Percentiles rank a stretch among this genome's conserved stretches.
Conservation (phyloP, 2,797 vertebrate genomes). For the Sebastes baramenuke region DNA sequence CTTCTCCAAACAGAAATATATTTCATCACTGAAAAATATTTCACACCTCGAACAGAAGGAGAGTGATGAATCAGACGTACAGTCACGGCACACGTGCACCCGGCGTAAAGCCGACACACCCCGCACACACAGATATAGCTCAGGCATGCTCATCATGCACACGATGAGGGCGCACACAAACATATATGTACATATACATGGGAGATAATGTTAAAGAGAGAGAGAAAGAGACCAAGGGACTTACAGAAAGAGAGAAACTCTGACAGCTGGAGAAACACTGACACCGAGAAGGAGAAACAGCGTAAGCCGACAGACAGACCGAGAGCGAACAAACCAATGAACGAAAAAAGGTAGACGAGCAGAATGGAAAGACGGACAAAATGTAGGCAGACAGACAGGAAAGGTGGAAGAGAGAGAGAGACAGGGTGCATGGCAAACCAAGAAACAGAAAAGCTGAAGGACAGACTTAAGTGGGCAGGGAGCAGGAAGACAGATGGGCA, state of each 20-base stretch:
- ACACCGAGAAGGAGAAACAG: slow-evolving; percentile 69
- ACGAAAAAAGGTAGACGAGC: slow-evolving; percentile 9
- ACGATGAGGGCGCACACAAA: neutral
- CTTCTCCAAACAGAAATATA: slow-evolving; percentile 50
- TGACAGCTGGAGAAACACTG: slow-evolving; percentile 83
- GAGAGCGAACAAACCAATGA: slow-evolving; percentile 37
- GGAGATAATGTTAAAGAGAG: slow-evolving; percentile 27
- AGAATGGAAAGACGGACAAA: slow-evolving; percentile 9
- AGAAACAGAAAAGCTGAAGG: neutral
- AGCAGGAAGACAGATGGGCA: slow-evolving; percentile 2
- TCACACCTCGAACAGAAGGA: slow-evolving; percentile 51
- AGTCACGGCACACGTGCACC: slow-evolving; percentile 22
- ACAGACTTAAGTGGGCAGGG: neutral
- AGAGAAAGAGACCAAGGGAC: slow-evolving; percentile 65
- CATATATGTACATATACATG: slow-evolving; percentile 7
- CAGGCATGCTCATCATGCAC: slow-evolving; percentile 49
- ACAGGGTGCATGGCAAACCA: neutral
- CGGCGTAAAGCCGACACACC: slow-evolving; percentile 13
- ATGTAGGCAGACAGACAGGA: slow-evolving; percentile 21
- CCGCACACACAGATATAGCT: neutral
- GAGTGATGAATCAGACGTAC: slow-evolving; percentile 36
- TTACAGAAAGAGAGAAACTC: slow-evolving; percentile 82
- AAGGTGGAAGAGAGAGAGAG: neutral
- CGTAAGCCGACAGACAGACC: slow-evolving; percentile 47
- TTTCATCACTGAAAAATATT: slow-evolving; percentile 60